Evolutionary conservation across 1,140 invertebrate genomes (phyloP).

Genomic region (Colletes latitarsis): DNA sequence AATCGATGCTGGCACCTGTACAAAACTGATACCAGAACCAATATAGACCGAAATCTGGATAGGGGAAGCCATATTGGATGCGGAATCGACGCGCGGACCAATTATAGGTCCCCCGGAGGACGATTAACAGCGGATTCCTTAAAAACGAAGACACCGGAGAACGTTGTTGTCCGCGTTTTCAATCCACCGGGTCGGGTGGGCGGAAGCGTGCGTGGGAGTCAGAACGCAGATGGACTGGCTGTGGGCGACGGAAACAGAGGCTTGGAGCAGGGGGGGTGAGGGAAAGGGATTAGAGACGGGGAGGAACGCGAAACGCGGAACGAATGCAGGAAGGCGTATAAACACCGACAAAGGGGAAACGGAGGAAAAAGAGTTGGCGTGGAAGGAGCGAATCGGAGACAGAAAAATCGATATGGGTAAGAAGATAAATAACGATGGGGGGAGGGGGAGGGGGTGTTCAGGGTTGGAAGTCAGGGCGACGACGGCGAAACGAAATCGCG

Average conservation of each 20-base stretch:
- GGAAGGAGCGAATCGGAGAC: not conserved
- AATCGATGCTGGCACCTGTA: too few species aligned
- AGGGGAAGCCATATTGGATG: too few species aligned
- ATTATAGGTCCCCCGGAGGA: too few species aligned
- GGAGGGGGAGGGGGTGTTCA: not conserved
- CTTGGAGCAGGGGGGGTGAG: not conserved
- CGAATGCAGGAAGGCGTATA: not conserved
- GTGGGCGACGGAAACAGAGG: not conserved
- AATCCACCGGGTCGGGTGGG: too few species aligned
- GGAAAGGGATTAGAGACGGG: constrained; percentile 11
- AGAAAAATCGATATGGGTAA: not conserved
- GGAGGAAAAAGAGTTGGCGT: not conserved
- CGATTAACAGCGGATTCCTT: not conserved
- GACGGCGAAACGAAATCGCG: not conserved
- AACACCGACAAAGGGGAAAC: constrained; percentile 4
- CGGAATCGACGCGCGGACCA: too few species aligned
- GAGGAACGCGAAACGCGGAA: not conserved
- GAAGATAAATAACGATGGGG: constrained; percentile 17
- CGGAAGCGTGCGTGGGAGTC: constrained; percentile 1
- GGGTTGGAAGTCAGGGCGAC: not conserved
- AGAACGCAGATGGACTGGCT: not conserved
- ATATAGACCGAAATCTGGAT: too few species aligned
- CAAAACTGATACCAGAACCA: too few species aligned
- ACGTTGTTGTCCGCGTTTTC: not conserved
- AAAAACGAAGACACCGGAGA: too few species aligned